phyloP scores from a whole-genome alignment of 2,113 vertebrate species.

The Silurus meridionalis region DNA sequence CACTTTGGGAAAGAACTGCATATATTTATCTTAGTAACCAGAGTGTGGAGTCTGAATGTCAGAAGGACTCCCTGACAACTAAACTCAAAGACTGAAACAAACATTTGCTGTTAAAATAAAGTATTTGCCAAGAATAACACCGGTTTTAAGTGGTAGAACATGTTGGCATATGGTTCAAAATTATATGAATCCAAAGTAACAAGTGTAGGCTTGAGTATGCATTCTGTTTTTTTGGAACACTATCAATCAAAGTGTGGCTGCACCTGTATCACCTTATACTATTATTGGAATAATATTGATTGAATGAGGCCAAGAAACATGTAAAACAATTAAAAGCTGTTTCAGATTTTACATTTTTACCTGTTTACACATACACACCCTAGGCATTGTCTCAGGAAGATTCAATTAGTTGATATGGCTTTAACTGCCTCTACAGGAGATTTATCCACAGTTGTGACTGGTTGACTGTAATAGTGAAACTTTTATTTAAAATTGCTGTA shows the following conservation, averaged over 20 bases:
- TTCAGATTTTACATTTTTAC: not conserved
- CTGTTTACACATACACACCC: not conserved
- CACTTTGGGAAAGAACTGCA: too few species aligned
- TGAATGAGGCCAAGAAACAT: not conserved
- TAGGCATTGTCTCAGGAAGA: not conserved
- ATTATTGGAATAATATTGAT: not conserved
- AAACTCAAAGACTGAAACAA: not conserved
- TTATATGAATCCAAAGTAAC: not conserved
- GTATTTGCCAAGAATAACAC: not conserved
- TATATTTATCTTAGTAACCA: not conserved
- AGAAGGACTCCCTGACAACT: not conserved
- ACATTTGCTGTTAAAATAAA: not conserved
- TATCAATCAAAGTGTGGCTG: not conserved
- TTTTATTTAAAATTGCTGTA: not conserved
- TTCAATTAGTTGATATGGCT: not conserved
- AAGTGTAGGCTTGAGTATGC: not conserved
- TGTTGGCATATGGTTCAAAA: not conserved
- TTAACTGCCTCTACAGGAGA: not conserved
- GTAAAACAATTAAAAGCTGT: not conserved
- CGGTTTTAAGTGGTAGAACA: not conserved
- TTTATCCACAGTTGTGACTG: not conserved
- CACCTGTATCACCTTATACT: not conserved
- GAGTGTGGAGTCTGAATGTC: not conserved
- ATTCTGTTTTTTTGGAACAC: not conserved
- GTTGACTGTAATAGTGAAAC: not conserved